A percentile compares a stretch with the other conserved stretches of the same genome.
These are phyloP conservation scores for Crioceris asparagi DNA, from an alignment of 2,888 invertebrate species.

Conservation along the genomic window DNA sequence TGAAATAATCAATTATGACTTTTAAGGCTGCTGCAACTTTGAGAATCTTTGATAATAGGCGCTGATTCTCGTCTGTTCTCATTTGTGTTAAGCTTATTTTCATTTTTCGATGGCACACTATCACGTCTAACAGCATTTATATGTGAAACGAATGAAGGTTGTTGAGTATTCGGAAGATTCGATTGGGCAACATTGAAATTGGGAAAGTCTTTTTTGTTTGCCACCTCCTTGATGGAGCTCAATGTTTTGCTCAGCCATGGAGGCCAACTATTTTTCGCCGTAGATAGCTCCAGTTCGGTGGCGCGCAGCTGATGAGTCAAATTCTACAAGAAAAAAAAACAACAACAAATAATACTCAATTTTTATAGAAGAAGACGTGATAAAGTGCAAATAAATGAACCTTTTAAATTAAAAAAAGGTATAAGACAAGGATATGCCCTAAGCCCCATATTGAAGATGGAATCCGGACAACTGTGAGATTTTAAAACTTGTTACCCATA, in stretches of 20 bases:
- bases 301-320: slow-evolving; percentile 82
- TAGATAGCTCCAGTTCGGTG: slow-evolving; percentile 65
- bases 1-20: slow-evolving; percentile 16
- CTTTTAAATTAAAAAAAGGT: not conserved
- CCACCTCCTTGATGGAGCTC: slow-evolving; percentile 61
- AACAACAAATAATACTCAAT: not conserved
- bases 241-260: slow-evolving; percentile 94
- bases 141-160: slow-evolving; percentile 37
- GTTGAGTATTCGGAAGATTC: slow-evolving; percentile 23
- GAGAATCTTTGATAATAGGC: slow-evolving; percentile 37
- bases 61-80: slow-evolving; percentile 33
- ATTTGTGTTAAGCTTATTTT: slow-evolving; percentile 20
- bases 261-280: slow-evolving; percentile 66
- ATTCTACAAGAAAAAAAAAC: slow-evolving; percentile 46
- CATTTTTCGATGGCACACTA: slow-evolving; percentile 36
- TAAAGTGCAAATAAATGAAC: not conserved
- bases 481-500: too few relatives aligned
- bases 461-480: too few relatives aligned
- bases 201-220: slow-evolving; percentile 47
- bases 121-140: slow-evolving; percentile 36
- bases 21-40: slow-evolving; percentile 36
- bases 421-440: too few relatives aligned
- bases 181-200: slow-evolving; percentile 18
- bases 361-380: not conserved
- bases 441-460: too few relatives aligned